These are phyloP conservation scores for Acropora tenuis DNA, from an alignment of 64 coral and sea anemone genomes.

Conservation along the genomic window DNA sequence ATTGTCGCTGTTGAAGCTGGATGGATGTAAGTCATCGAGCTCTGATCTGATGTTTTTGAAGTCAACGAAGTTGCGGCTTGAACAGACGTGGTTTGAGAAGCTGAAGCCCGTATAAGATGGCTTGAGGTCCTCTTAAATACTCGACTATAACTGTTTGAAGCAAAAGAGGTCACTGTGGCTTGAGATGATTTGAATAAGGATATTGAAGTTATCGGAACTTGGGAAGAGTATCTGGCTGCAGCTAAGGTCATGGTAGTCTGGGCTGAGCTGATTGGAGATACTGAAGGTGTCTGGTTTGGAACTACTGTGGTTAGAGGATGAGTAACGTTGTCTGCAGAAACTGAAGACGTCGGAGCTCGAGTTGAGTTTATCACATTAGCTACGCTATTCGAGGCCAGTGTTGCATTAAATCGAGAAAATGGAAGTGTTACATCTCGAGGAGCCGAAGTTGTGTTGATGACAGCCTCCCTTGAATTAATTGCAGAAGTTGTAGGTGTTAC, in stretches of 20 bases:
- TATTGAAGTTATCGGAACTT: no score
- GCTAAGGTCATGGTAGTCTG: background rate
- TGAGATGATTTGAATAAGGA: no score
- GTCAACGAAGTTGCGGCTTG: no score
- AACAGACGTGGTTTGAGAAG: no score
- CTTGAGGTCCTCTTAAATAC: no score
- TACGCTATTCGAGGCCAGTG: background rate
- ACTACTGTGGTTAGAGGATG: background rate
- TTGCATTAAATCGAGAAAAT: background rate
- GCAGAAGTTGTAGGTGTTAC: background rate
- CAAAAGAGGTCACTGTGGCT: no score
- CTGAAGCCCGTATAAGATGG: no score
- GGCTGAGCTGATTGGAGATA: background rate
- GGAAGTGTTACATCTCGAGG: no score
- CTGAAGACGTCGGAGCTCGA: background rate
- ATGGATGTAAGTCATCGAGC: no score
- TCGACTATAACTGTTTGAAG: no score
- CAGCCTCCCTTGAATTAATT: background rate
- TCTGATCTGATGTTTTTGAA: no score
- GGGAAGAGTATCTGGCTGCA: background rate
- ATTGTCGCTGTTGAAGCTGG: no score
- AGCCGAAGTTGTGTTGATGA: background rate
- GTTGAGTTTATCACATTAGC: background rate
- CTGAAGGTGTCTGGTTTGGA: background rate
- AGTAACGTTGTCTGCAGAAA: background rate